Evolutionary conservation across 2,797 vertebrate genomes (phyloP).

Genomic region (Cuculus canorus): DNA sequence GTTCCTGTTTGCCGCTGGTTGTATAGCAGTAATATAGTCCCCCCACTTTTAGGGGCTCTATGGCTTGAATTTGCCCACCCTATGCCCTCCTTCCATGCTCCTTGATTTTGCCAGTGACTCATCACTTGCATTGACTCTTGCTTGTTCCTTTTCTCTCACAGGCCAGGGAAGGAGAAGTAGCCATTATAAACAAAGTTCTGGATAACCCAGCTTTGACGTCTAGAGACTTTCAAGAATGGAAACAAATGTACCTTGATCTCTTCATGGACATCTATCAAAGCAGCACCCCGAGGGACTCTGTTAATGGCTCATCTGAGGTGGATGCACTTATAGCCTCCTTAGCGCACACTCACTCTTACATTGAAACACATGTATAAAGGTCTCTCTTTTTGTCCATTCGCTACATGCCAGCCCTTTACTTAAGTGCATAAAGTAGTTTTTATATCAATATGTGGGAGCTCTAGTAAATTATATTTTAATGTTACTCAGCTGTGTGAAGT

Average conservation of each 20-base stretch:
- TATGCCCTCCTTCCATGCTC: neutral
- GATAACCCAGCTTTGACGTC: constrained; percentile 93
- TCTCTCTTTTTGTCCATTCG: constrained; percentile 44
- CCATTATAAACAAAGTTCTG: constrained; percentile 96
- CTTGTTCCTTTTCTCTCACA: constrained; percentile 80
- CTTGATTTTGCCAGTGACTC: neutral
- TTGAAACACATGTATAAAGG: constrained; percentile 95
- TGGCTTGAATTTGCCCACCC: neutral
- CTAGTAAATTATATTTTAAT: constrained; percentile 79
- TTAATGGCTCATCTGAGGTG: constrained; percentile 81
- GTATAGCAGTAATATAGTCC: neutral
- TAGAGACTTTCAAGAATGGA: constrained; percentile 98
- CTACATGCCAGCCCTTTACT: constrained; percentile 60
- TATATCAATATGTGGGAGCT: constrained; percentile 70
- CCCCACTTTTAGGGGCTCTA: neutral
- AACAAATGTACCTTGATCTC: constrained; percentile 92
- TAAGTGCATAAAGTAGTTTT: constrained; percentile 75
- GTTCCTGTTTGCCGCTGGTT: neutral
- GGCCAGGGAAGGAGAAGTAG: constrained; percentile 99
- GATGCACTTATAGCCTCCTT: constrained; percentile 86
- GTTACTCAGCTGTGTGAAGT: constrained; percentile 76
- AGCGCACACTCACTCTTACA: constrained; percentile 96
- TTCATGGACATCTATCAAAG: constrained; percentile 87
- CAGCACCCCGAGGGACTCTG: constrained; percentile 74
- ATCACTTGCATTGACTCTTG: neutral